Evolutionary conservation across 2,113 vertebrate species (phyloP).

Genomic region (Psammodynastes pulverulentus): DNA sequence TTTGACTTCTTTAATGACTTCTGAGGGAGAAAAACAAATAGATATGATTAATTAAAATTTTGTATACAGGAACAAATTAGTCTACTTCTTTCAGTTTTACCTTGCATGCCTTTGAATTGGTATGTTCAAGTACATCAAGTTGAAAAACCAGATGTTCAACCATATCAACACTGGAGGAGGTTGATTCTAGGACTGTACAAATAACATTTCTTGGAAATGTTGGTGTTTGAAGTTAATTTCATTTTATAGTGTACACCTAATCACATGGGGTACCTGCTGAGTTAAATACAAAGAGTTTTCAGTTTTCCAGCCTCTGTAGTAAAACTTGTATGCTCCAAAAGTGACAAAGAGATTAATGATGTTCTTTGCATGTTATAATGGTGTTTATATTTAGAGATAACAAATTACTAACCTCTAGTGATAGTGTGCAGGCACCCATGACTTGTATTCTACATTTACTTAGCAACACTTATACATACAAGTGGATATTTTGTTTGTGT

Average conservation of each 20-base stretch:
- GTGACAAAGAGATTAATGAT: background rate
- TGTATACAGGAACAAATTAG: background rate
- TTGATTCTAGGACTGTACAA: background rate
- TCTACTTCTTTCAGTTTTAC: background rate
- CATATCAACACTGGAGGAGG: background rate
- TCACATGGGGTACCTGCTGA: background rate
- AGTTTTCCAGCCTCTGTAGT: background rate
- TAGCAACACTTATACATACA: background rate
- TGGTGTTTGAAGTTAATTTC: background rate
- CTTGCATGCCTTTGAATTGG: background rate
- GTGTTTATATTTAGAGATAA: background rate
- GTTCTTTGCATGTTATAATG: background rate
- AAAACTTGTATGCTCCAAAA: fast-evolving
- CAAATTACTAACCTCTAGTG: background rate
- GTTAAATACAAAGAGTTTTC: background rate
- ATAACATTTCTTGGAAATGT: background rate
- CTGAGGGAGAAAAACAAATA: background rate
- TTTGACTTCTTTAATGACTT: background rate
- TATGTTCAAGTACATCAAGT: background rate
- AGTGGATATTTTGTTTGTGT: background rate
- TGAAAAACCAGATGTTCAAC: background rate
- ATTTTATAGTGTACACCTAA: background rate
- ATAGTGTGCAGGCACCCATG: slow-evolving; percentile 32
- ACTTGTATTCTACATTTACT: background rate
- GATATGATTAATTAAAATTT: background rate